Evolutionary conservation across 2,797 vertebrate genomes (phyloP).

Genomic region (Ara ararauna): DNA sequence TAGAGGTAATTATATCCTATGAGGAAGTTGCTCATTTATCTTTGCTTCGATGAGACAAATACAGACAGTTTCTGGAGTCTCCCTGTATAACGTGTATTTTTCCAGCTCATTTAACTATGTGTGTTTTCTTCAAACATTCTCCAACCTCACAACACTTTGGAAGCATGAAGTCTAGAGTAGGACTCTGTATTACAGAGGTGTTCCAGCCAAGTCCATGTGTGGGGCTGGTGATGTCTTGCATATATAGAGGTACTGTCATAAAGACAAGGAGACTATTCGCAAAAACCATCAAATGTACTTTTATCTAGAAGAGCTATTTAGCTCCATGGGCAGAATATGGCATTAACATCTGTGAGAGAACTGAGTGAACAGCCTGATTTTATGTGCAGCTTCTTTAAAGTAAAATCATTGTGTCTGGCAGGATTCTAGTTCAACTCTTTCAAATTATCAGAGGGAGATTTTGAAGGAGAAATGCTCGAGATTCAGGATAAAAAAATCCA

Average conservation of each 20-base stretch:
- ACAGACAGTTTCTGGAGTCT: conserved; percentile 3
- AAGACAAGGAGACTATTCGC: not conserved
- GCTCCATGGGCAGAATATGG: not conserved
- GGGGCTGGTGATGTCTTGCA: not conserved
- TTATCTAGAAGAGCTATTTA: not conserved
- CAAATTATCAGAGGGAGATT: not conserved
- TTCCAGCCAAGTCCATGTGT: not conserved
- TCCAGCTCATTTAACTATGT: conserved; percentile 12
- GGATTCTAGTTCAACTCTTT: not conserved
- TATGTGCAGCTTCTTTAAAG: not conserved
- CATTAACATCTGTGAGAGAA: not conserved
- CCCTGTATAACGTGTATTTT: conserved; percentile 18
- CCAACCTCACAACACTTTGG: not conserved
- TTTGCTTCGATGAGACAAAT: conserved; percentile 60
- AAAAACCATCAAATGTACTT: not conserved
- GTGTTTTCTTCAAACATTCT: not conserved
- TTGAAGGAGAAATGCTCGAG: conserved; percentile 3
- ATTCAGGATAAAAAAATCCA: not conserved
- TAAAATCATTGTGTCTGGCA: not conserved
- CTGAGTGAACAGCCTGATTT: not conserved
- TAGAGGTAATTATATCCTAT: conserved; percentile 38
- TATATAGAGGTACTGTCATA: not conserved
- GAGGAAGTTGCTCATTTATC: conserved; percentile 53
- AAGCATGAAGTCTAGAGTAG: not conserved
- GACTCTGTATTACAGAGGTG: not conserved